Base-by-base conservation (phyloP, 2,888 invertebrate genomes). In the Xestobium rufovillosum region DNA sequence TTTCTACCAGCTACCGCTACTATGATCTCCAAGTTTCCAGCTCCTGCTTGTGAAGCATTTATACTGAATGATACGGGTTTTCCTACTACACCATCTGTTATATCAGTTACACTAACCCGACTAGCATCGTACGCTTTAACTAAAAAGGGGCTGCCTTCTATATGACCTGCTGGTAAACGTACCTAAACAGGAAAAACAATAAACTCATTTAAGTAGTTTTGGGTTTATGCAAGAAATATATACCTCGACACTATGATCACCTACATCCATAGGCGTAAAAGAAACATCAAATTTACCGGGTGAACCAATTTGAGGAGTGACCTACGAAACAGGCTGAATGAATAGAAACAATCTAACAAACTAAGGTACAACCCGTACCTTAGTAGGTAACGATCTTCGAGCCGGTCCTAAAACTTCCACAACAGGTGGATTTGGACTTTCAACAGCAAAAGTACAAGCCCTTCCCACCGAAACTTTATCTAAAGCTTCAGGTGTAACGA, bases 21-120 rank as follows among this genome's bases (percentile, higher is more conserved):
- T 42, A 96, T 95, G 36, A 97, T 96, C 69, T 97, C 96, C 58
- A 96, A 72, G 66, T 96, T 96, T 14, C 96, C 96, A 31, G 95
- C 94, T 43, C 96, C 75, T 12, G 82, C 82, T 58, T 82, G 81
- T 0, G 80, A 81, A 32, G 82, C 82, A 53, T 82, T 82, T 71
- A 95, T 95, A 52, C 88, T 89, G 60, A 96, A 96, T 42, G 89
- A 91, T 3, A 94, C 88, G 4, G 91, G 89, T 61, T 90, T 87
- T 10, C 92, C 91, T 13, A 95, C 89, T 19, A 86, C 77, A 1
- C 91, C 91, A 3, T 85, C 84, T 9, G 85, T 84, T 48, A 96
- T 91, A 55, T 95, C 92, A 0, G 91, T 88, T 6, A 98, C 90
- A 43, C 84, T 83, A n/a, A 97, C 96, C 60, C 89, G 82, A 46